phyloP scores from a whole-genome alignment of 2,888 invertebrate genomes.

The Tridacna gigas region DNA sequence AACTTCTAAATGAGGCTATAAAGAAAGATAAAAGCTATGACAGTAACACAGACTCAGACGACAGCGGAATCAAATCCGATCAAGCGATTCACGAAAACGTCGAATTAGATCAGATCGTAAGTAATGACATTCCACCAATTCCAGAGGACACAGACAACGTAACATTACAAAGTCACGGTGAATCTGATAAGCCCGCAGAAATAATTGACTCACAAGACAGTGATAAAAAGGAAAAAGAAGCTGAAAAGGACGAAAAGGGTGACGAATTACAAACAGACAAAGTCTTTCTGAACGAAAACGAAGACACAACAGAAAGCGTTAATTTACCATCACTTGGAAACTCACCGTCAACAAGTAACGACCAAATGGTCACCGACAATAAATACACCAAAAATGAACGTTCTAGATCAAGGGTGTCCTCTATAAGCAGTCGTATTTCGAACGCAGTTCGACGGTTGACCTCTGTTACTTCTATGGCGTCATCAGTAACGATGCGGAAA shows the following conservation, averaged over 20 bases:
- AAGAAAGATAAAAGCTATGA: not conserved
- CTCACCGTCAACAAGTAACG: slow-evolving; percentile 30
- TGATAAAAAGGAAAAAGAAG: not conserved
- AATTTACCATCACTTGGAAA: not conserved
- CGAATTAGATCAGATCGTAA: not conserved
- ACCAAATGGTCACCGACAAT: slow-evolving; percentile 6
- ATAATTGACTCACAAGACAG: not conserved
- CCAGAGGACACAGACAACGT: not conserved
- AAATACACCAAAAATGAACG: slow-evolving; percentile 18
- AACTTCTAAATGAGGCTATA: not conserved
- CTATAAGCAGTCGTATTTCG: slow-evolving; percentile 42
- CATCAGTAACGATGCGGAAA: slow-evolving; percentile 20
- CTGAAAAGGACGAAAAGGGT: not conserved
- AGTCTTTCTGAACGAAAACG: not conserved
- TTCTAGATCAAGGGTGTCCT: slow-evolving; percentile 17
- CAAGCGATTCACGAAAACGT: slow-evolving; percentile 15
- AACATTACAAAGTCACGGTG: not conserved
- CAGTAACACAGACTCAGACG: slow-evolving; percentile 42
- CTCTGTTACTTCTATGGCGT: slow-evolving; percentile 23
- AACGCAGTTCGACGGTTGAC: slow-evolving; percentile 37
- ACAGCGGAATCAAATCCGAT: slow-evolving; percentile 53
- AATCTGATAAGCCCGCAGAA: not conserved
- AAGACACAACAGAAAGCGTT: not conserved
- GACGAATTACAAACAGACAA: not conserved
- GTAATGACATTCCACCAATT: not conserved